Evolutionary conservation across 2,113 vertebrate species (phyloP), one percentile per base, ranked within the genome.

Genomic region (Ploceus nigricollis): DNA sequence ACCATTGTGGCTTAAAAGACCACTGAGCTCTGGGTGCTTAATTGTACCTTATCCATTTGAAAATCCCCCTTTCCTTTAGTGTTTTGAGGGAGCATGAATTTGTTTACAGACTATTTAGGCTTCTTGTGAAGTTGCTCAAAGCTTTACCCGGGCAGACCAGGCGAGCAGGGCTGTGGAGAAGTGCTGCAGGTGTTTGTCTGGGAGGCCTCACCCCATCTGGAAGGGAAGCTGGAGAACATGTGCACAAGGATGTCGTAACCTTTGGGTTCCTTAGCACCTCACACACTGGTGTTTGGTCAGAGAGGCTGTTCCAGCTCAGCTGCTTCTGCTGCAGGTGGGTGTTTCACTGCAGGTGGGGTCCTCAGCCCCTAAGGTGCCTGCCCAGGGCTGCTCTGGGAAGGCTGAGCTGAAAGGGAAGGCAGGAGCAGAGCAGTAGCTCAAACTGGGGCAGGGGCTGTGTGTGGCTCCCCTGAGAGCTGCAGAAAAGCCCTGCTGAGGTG

Each of bases 321-420:
- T 9, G 15, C 73, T 39, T 2, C 68, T 64, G 77, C 48, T 85
- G 27, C 4, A 4, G 11, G 13, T 72, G 71, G 9, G 13, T 64
- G 11, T 73, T 31, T 15, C 15, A 4, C 40, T 79, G 65, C 78
- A 60, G 71, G 5, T 40, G 40, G 21, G 68, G 21, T 35, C 21
- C 64, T 42, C 18, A 3, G 30, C 44, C 8, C 31, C 54, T 4
- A 1, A 10, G 25, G 8, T 2, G 2, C 4, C 1, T 72, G 79
- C 6, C 51, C 56, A 15, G 57, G n/a, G 40, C 40, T 86, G 57
- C 69, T 50, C 33, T 16, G 35, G 45, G 42, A 28, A 51, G 33
- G 13, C 8, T 4, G 24, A 83, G 54, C 16, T 45, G n/a, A 1
- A 28, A 40, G 45, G 19, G n/a, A 27, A 44, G 33, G 25, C 33